Conservation (phyloP, 2,888 invertebrate genomes). For the Didymodactylos carnosus region DNA sequence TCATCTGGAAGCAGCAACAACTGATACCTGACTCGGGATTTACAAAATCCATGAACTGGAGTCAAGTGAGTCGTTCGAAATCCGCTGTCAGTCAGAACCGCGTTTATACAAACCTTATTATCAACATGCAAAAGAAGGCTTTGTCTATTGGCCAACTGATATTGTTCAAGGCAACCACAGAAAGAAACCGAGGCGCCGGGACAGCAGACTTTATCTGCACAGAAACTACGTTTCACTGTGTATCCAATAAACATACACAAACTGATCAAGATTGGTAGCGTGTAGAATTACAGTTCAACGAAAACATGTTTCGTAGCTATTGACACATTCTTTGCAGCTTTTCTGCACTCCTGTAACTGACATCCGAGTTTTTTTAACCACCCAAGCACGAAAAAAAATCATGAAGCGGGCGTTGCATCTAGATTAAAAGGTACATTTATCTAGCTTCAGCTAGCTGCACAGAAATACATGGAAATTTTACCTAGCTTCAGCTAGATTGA, state of each 20-base stretch:
- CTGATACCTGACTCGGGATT: neutral
- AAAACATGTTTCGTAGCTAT: neutral
- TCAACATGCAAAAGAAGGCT: neutral
- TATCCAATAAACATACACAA: neutral
- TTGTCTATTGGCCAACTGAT: neutral
- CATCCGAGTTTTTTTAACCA: neutral
- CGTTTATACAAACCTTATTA: neutral
- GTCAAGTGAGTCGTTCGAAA: neutral
- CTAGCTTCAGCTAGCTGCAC: no score
- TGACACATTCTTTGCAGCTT: neutral
- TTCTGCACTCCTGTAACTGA: neutral
- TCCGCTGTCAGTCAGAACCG: neutral
- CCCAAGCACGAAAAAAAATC: no score
- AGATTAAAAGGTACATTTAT: no score
- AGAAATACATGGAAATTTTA: no score
- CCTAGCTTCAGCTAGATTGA: no score
- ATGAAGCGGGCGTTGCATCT: no score
- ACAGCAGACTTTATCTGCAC: neutral
- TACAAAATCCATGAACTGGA: neutral
- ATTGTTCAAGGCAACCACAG: neutral
- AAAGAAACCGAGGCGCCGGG: neutral
- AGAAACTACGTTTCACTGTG: neutral
- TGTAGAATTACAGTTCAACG: no score
- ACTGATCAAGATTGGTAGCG: neutral
- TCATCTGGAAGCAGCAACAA: neutral